Conservation (phyloP, 2,113 vertebrate genomes). For the Centropristis striata region DNA sequence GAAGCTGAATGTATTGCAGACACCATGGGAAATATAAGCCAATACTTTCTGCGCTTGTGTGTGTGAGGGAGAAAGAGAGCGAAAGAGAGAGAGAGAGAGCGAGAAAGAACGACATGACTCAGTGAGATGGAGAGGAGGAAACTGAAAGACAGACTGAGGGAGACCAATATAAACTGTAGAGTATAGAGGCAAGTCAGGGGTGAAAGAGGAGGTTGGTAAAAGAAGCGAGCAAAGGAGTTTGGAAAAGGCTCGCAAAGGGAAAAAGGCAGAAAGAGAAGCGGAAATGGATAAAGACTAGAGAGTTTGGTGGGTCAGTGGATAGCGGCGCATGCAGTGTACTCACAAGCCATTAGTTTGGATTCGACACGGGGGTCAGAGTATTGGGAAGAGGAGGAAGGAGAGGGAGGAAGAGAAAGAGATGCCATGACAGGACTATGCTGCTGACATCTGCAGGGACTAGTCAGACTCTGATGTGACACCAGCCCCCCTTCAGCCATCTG, state of each 20-base stretch:
- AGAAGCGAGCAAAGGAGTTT: slow-evolving; percentile 27
- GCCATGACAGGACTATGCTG: slow-evolving; percentile 58
- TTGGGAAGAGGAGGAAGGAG: slow-evolving; percentile 25
- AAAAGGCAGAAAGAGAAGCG: slow-evolving; percentile 1
- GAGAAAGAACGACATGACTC: slow-evolving; percentile 54
- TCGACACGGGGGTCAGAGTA: slow-evolving; percentile 50
- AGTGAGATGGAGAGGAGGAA: slow-evolving; percentile 48
- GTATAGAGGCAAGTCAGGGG: slow-evolving; percentile 40
- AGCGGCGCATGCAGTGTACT: slow-evolving; percentile 19
- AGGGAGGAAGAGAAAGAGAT: slow-evolving; percentile 24
- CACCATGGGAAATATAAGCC: slow-evolving; percentile 78
- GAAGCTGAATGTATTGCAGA: slow-evolving; percentile 73
- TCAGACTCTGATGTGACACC: slow-evolving; percentile 67
- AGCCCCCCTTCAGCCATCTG: slow-evolving; percentile 69
- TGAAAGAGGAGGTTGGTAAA: slow-evolving; percentile 27
- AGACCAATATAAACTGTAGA: slow-evolving; percentile 46
- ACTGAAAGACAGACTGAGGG: slow-evolving; percentile 48
- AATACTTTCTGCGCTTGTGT: slow-evolving; percentile 54
- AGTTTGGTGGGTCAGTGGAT: slow-evolving; percentile 22
- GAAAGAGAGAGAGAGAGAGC: slow-evolving; percentile 2
- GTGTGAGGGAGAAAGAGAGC: not conserved
- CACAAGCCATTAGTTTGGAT: slow-evolving; percentile 57
- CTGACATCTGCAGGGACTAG: slow-evolving; percentile 66
- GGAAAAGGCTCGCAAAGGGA: slow-evolving; percentile 5
- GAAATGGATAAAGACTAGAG: slow-evolving; percentile 28